Evolutionary conservation across 1,140 invertebrate species (phyloP), one percentile per base, ranked within the genome.

Genomic region (Mizuhopecten yessoensis): DNA sequence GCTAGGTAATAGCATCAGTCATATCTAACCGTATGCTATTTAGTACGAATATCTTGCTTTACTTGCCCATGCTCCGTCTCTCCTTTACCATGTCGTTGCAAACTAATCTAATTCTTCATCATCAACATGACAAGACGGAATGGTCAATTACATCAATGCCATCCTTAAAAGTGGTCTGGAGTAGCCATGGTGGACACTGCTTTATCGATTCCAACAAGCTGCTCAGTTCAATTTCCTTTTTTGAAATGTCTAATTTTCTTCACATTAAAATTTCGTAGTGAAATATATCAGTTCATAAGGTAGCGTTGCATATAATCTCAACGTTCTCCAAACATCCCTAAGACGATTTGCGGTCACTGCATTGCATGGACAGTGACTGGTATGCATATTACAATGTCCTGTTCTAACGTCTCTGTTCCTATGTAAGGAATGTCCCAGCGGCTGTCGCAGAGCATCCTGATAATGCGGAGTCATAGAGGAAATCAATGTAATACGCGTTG

Each of bases 381-480:
- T 29, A 39, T 7, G 36, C 36, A 7, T 7, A 7, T 39, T 39
- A 45, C 1, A 17, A 17, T 29, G 23, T 11, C 17, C 20, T 75
- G 17, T 29, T 75, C n/a, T 17, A 75, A 9, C 57, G 3, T 75
- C 57, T 75, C 57, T 75, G 57, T 75, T 75, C 29, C 57, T 75
- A 29, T n/a, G 57, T 75, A 75, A 75, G 0, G 57, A 75, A 5
- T 75, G 57, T 75, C 57, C 57, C 57, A 75, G 57, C 17, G 57
- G 57, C 1, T 75, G 57, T 29, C n/a, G 57, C 57, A 75, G 57
- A 75, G 29, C 29, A 11, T 75, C 57, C 57, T 75, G 57, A n/a
- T n/a, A 75, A 75, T 75, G 57, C 57, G n/a, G 57, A 75, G 57
- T 75, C n/a, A 75, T 29, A 29, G 57, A 75, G 29, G 57, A 75